Evolutionary conservation across 1,140 invertebrate species (phyloP), one percentile per base, ranked within the genome.

Genomic region (Nixonia krombeini): DNA sequence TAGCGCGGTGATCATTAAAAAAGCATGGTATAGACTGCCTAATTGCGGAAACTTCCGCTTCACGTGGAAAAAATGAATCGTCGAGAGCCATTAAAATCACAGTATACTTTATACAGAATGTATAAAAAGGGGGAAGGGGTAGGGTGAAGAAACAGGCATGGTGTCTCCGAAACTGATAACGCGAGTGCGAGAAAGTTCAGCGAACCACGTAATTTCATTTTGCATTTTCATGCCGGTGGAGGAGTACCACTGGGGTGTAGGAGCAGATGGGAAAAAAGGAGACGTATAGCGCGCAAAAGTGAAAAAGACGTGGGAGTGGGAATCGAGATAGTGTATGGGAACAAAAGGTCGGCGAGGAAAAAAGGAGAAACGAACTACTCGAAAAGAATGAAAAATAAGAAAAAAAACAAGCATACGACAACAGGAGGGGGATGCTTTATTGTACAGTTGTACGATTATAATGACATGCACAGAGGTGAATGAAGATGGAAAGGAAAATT

Each of bases 171-270:
- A 17, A 31, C 45, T 50, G 38, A 55, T 38, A 58, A 50, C 38
- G 29, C 31, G 38, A 28, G 18, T 12, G 38, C 44, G 53, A 47
- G 38, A 29, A 47, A 33, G 40, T 56, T 46, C 52, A 40, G 44
- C 25, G 41, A 56, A 56, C 40, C 41, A 42, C 42, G 33, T 56
- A 58, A 58, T 58, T 57, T 47, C 41, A 25, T 57, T 57, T 57
- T 41, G 35, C 44, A 47, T 41, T 57, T 57, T 31, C 35, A 47
- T 46, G 42, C 17, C 42, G 42, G 15, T 6, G 29, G 29, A 26
- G 8, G 12, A 44, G 44, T 28, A 42, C 29, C 16, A 45, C 4
- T 21, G 8, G 15, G 8, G 29, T 4, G 23, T 29, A 33, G 7
- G 9, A 17, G 44, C 8, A 4, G 38, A 37, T 16, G 37, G 37